Evolutionary conservation across 2,113 vertebrate genomes (phyloP).

Genomic region (Leptobrachium ailaonicum): DNA sequence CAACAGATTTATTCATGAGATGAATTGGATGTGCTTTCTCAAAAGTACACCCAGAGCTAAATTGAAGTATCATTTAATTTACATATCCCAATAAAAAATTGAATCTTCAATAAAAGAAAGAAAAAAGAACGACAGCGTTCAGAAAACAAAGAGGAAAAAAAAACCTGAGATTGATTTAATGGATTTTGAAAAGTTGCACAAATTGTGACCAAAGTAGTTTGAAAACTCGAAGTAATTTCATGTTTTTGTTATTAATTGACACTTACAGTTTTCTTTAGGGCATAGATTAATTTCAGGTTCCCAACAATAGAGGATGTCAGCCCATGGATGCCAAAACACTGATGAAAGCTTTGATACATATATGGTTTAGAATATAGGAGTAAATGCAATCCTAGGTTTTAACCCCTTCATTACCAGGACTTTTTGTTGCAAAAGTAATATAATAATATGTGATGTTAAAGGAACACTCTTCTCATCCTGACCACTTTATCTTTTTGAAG

Average conservation of each 20-base stretch:
- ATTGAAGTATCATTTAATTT: conserved; percentile 44
- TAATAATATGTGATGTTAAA: too few species aligned
- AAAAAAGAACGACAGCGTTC: neutral
- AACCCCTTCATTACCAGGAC: too few species aligned
- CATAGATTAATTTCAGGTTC: too few species aligned
- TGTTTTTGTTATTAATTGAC: conserved; percentile 14
- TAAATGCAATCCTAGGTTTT: too few species aligned
- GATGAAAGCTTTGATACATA: too few species aligned
- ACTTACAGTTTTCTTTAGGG: too few species aligned
- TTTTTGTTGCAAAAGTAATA: too few species aligned
- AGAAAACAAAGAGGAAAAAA: conserved; percentile 14
- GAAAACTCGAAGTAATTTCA: conserved; percentile 37
- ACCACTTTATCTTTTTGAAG: too few species aligned
- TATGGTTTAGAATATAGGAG: too few species aligned
- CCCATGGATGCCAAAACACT: too few species aligned
- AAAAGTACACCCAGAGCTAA: conserved; percentile 42
- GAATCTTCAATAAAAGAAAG: neutral
- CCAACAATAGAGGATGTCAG: too few species aligned
- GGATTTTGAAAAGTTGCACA: neutral
- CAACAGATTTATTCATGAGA: conserved; percentile 49
- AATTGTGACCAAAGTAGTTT: conserved; percentile 20
- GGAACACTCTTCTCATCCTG: too few species aligned
- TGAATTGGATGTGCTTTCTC: conserved; percentile 29
- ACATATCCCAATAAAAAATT: conserved; percentile 32
- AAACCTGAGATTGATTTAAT: neutral